These are phyloP conservation scores for Heliconius hortense DNA, from an alignment of 2,888 invertebrate species.

Conservation along the genomic window DNA sequence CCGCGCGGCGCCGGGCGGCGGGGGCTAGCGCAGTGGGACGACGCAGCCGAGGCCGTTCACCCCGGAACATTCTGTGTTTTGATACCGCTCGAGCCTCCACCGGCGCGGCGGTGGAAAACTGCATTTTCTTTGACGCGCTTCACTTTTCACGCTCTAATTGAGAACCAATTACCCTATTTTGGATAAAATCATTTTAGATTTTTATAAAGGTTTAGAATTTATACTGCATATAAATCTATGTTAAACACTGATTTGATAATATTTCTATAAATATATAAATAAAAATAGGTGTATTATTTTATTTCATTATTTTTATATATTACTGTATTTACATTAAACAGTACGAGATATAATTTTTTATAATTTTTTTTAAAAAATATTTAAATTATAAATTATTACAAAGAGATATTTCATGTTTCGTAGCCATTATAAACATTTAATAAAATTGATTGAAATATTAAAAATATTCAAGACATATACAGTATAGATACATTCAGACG, in stretches of 20 bases:
- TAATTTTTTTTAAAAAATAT: not conserved
- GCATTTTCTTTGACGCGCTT: conserved; percentile 79
- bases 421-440: not conserved
- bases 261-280: not conserved
- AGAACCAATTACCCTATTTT: conserved; percentile 48
- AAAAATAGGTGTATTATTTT: not conserved
- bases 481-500: not conserved
- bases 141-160: conserved; percentile 79
- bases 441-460: not conserved
- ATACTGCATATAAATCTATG: not conserved
- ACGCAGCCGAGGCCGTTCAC: conserved; percentile 72
- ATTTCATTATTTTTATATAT: not conserved
- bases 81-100: conserved; percentile 77
- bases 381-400: not conserved
- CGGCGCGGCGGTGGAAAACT: conserved; percentile 70
- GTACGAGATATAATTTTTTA: not conserved
- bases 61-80: conserved; percentile 82
- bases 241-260: not conserved
- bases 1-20: conserved; percentile 62
- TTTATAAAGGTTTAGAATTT: not conserved
- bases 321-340: not conserved
- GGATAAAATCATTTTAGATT: not conserved
- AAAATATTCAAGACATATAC: not conserved
- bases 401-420: not conserved
- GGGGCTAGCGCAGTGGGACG: conserved; percentile 63